Evolutionary conservation across 2,113 vertebrate species (phyloP), one percentile per base, ranked within the genome.

Genomic region (Pholis gunnellus): DNA sequence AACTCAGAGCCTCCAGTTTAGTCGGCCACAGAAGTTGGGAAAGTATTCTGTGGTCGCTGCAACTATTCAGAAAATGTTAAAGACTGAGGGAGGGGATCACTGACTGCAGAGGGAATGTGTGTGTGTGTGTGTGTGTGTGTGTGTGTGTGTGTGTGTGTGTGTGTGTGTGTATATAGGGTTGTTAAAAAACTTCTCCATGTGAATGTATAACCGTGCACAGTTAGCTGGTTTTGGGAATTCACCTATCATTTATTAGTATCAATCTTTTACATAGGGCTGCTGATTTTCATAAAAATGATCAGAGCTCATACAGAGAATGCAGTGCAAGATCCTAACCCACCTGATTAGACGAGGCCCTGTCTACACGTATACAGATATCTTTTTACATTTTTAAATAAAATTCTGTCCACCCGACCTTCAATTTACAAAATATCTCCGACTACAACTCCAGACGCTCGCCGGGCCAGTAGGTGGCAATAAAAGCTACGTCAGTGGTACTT

Each of bases 1-100:
- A 86, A 88, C 82, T 81, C 81, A 64, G 89, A 93, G 91, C 87
- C 91, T 93, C 86, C 82, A 83, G 84, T 91, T 91, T 18, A 81
- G 84, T 88, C 82, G 38, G 90, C 95, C 94, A 89, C 94, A 94
- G 90, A 93, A 93, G 89, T 91, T 93, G 93, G 93, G 93, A 91
- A 95, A 93, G 90, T 92, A 92, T 95, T 95, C 78, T 94, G 95
- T 94, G 95, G 95, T 94, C 64, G 48, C 83, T 82, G 81, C 88
- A 95, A 88, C 88, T 94, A 96, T 96, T 94, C 91, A 69, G 93
- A 95, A 94, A 93, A 96, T 95, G 94, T 94, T 87, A 87, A 89
- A 91, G 89, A 94, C 61, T 80, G 94, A 92, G 92, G 88, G 91
- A 88, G 87, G 91, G 92, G 86, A 81, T 84, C 67, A 36, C n/a